These are phyloP conservation scores for Intellagama lesueurii DNA, from an alignment of 2,797 vertebrate species.

Conservation along the genomic window DNA sequence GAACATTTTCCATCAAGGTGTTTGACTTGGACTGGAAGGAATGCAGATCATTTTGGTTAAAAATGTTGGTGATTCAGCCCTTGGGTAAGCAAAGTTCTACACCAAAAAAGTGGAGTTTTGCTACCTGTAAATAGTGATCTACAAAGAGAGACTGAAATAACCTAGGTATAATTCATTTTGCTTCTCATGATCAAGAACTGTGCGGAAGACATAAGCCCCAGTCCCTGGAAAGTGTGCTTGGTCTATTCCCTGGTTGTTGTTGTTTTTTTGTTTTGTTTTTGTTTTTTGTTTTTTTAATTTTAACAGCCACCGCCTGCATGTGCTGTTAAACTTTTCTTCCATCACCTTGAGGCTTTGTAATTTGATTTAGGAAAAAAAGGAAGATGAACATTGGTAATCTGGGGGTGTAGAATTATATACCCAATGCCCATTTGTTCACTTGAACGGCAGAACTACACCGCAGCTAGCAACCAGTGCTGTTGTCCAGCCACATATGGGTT, in stretches of 20 bases:
- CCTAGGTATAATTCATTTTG: background rate
- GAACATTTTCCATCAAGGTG: background rate
- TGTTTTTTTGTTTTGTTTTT: too few relatives aligned
- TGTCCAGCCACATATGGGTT: too few relatives aligned
- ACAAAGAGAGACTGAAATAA: background rate
- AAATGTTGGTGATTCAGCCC: background rate
- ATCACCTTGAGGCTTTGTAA: background rate
- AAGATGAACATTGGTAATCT: background rate
- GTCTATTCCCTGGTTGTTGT: background rate
- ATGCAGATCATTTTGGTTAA: background rate
- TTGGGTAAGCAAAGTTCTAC: background rate
- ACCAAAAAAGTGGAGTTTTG: background rate
- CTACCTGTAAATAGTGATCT: background rate
- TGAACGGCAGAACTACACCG: background rate
- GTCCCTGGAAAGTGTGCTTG: background rate
- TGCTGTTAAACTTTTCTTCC: background rate
- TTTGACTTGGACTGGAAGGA: background rate
- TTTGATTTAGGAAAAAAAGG: background rate
- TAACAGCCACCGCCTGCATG: too few relatives aligned
- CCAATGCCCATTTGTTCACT: background rate
- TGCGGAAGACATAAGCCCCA: background rate
- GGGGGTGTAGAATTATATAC: background rate
- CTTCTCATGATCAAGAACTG: background rate
- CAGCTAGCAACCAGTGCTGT: too few relatives aligned
- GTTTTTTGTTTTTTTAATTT: too few relatives aligned